Conservation (phyloP, 2,113 vertebrate genomes). For the Eptesicus fuscus region DNA sequence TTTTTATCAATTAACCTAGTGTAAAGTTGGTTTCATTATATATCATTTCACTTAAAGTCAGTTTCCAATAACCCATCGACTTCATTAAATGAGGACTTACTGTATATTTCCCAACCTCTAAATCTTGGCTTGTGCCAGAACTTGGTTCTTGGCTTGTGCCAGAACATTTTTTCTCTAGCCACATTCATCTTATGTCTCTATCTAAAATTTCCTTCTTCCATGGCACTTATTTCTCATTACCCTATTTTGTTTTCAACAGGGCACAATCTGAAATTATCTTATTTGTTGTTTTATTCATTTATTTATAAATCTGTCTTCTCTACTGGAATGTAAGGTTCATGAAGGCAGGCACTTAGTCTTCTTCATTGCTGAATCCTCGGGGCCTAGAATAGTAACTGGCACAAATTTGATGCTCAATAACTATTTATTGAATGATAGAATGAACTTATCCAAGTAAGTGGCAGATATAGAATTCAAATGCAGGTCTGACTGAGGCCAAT, state of each 20-base stretch:
- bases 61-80: not conserved
- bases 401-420: not conserved
- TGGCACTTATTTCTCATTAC: not conserved
- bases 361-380: not conserved
- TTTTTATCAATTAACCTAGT: not conserved
- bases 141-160: not conserved
- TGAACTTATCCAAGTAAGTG: not conserved
- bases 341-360: not conserved
- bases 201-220: not conserved
- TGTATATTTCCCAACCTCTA: not conserved
- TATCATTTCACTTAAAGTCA: not conserved
- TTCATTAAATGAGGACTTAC: not conserved
- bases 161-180: not conserved
- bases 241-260: not conserved
- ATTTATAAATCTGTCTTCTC: not conserved
- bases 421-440: not conserved
- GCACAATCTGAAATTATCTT: not conserved
- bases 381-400: not conserved
- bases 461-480: not conserved
- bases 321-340: not conserved
- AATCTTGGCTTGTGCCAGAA: not conserved
- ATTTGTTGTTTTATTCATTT: not conserved
- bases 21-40: not conserved
- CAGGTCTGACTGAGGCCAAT: not conserved
- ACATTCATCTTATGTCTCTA: not conserved